These are phyloP conservation scores for Otolemur garnettii DNA, from an alignment of 2,113 vertebrate genomes.

Conservation along the genomic window DNA sequence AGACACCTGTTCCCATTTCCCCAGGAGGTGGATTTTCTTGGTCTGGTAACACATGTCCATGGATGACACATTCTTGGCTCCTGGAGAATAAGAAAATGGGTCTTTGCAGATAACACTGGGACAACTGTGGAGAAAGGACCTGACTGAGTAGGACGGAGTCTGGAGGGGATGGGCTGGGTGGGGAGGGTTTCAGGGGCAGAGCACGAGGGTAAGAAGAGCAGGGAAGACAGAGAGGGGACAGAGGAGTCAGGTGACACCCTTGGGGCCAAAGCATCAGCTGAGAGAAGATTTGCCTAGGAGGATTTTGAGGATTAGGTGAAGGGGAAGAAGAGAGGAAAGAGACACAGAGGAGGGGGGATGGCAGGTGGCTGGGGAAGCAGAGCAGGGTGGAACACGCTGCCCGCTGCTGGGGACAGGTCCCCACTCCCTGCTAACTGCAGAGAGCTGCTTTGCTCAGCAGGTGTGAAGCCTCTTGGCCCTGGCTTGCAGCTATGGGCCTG, in stretches of 20 bases:
- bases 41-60: fast-evolving
- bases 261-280: not conserved
- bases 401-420: not conserved
- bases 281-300: no score
- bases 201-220: not conserved
- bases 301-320: not conserved
- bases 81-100: not conserved
- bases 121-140: no score
- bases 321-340: not conserved
- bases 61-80: no score
- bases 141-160: not conserved
- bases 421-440: no score
- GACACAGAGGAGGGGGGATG: no score
- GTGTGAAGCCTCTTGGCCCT: fast-evolving
- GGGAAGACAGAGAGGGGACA: fast-evolving
- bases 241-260: not conserved
- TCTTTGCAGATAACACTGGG: not conserved
- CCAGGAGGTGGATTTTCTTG: not conserved
- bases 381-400: not conserved
- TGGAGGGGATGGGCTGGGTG: not conserved
- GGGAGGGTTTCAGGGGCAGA: not conserved
- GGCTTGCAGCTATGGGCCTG: not conserved
- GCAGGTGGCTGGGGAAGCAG: not conserved
- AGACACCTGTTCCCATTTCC: no score
- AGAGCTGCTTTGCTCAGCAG: not conserved